Base-by-base conservation (phyloP, 2,797 vertebrate genomes). In the Philypnodon macrostomus region DNA sequence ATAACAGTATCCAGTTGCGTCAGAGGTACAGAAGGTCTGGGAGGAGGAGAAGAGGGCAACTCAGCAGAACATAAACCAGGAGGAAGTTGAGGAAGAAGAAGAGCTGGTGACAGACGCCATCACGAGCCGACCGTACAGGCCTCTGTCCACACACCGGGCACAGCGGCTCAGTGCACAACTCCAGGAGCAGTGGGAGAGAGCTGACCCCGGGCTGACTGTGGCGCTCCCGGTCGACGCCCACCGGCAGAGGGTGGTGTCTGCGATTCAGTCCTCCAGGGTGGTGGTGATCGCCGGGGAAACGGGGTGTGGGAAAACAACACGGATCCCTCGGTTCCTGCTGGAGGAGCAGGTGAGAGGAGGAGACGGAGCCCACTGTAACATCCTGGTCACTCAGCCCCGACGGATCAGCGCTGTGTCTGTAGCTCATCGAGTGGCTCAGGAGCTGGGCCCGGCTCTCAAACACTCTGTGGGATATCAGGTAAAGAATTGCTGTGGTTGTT, bases 341-440 rank as follows among this genome's bases (percentile, higher is more conserved):
- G 96, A 99, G 59, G 91, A 90, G 5, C 62, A 81, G 0, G 90
- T 93, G 54, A 85, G 81, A 15, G 80, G 70, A 2, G 92, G 94
- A 0, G 70, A 82, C 0, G 96, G 96, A 0, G 92, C 94, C 0
- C 68, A 81, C 50, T 98, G 95, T 84, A 99, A 98, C 24, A 75
- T 98, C 41, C 79, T 99, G 36, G 92, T 99, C 76, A 99, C 97
- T 0, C 97, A 99, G 67, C 97, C 97, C 0, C 92, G 96, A 1
- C 83, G 96, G 9, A 98, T 98, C 80, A 98, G 96, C 0, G 96
- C 97, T 0, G 94, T 98, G 63, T 96, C 97, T 0, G 96, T 98
- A 7, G 93, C 95, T 0, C 92, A 97, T 11, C 91, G 96, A 0
- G 95, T 98, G 10, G 89, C 92, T 0, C 91, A 96, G 0, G 96